Conservation (phyloP, 1,140 invertebrate genomes). For the Orchesella cincta region DNA sequence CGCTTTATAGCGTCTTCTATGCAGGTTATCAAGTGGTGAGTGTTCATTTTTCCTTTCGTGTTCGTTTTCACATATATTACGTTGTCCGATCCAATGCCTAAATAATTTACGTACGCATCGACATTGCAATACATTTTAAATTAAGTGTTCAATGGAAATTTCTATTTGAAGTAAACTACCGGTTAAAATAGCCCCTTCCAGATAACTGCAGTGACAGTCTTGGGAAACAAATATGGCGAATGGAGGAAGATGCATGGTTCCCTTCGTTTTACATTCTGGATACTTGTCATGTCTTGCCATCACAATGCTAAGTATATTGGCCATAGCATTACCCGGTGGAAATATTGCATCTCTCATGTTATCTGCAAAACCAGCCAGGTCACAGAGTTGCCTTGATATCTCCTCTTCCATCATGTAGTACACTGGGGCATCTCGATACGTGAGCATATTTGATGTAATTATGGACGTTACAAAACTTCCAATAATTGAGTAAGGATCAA, state of each 20-base stretch:
- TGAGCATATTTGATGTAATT: slow-evolving; percentile 54
- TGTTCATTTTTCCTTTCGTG: slow-evolving; percentile 73
- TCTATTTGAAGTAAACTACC: too few species aligned
- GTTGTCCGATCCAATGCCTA: slow-evolving; percentile 75
- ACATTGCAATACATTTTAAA: background rate
- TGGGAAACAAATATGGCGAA: slow-evolving; percentile 79
- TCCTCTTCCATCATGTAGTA: slow-evolving; percentile 83
- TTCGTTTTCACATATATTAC: slow-evolving; percentile 73
- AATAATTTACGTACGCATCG: too few species aligned
- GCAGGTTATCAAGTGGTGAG: slow-evolving; percentile 68
- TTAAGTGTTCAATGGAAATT: background rate
- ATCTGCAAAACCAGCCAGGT: slow-evolving; percentile 79
- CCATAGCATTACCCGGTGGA: slow-evolving; percentile 89
- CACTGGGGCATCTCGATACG: slow-evolving; percentile 83
- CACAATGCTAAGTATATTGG: slow-evolving; percentile 92
- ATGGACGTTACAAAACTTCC: slow-evolving; percentile 7
- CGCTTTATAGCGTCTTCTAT: slow-evolving; percentile 68
- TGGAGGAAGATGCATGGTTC: slow-evolving; percentile 52
- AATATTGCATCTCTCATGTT: slow-evolving; percentile 85
- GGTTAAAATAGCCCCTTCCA: slow-evolving; percentile 71
- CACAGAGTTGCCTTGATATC: slow-evolving; percentile 77
- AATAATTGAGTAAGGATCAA: slow-evolving; percentile 37
- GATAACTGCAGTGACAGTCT: slow-evolving; percentile 91
- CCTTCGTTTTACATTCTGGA: slow-evolving; percentile 69
- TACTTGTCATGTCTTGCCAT: slow-evolving; percentile 75